Base-by-base conservation (phyloP, 2,888 invertebrate genomes). In the Cantharis lateralis region DNA sequence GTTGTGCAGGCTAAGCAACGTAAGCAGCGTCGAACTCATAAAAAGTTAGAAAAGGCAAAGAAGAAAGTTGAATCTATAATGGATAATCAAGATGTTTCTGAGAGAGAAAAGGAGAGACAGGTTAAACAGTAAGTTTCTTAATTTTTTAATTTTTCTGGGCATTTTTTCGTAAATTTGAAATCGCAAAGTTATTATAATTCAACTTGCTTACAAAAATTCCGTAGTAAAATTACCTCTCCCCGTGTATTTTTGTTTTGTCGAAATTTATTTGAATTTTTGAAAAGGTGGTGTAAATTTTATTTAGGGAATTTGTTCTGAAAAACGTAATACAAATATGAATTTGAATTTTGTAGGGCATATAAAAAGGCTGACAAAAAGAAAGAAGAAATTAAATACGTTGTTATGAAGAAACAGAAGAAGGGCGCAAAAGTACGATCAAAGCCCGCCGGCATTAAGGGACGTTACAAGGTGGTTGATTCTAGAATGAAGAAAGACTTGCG, bases 1-100 rank as follows among this genome's bases (percentile, higher is more conserved):
- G 96, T 99, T 0, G 93, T 98, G 82, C 98, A 99, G 89, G 99
- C 99, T 0, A 99, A 98, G 89, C 97, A 98, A 0, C 93, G 99
- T 74, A 99, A 99, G 92, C 98, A 98, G 93, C 94, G 93, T 88
- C 94, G 97, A 81, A 94, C 95, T 80, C 87, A 95, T 77, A 94
- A 93, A 85, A 95, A 95, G 86, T 89, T 99, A 89, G 96, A 97
- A 81, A 96, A 95, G 84, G 98, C 98, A 0, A 96, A 97, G 89
- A 99, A 99, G 90, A 97, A 96, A 89, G 95, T 97, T 0, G 98
- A 99, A 87, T 92, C 93, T n/a, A 91, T 99, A 24, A 93, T 98
- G 90, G 98, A 98, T 74, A 95, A 94, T 86, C 91, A 91, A 0
- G 98, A 98, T 83, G 93, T 98, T 84, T 93, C 94, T n/a, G 96